Base-by-base conservation (phyloP, 2,797 vertebrate genomes). In the Lepidocolaptes lacrymiger region DNA sequence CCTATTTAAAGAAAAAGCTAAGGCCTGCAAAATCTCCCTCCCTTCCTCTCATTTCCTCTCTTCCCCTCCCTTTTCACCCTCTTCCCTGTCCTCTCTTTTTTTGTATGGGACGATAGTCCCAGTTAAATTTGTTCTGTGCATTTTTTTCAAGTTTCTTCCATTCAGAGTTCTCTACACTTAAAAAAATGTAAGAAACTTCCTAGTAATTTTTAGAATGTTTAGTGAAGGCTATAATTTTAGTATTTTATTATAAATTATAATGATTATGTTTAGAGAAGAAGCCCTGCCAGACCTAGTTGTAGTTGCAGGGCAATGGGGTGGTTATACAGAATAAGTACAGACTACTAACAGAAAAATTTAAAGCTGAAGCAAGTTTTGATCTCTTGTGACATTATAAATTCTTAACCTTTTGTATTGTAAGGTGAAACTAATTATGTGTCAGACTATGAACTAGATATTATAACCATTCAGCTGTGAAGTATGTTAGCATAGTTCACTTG, bases 351-450 rank as follows among this genome's bases (percentile, higher is more conserved):
- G 19, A 55, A 64, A 74, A 34, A 66, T 73, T 55, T 51, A 64
- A 83, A 76, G 14, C 58, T 72, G 62, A 68, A 86, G 39, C 62
- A 81, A 88, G 43, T 90, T 94, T 86, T 84, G 63, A 44, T 80
- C 51, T 85, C 77, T 48, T 67, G 51, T 86, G 88, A 76, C 83
- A 66, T 84, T 87, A 81, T 39, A 2, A 85, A 85, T 56, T 63
- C 86, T 85, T 96, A 91, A 87, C 86, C 80, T 95, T 68, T 37
- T 84, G 14, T 84, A 32, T 37, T 79, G 26, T 64, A 85, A 87
- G 92, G 75, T 94, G 93, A 91, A 94, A 94, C 63, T 92, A 97
- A 95, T 96, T 86, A 79, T 58, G 39, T 83, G 49, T 67, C 5
- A 22, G 34, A 69, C 51, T 75, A 52, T 89, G 82, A 89, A 68